Conservation (phyloP, 2,888 invertebrate genomes). For the Resseliella maxima region DNA sequence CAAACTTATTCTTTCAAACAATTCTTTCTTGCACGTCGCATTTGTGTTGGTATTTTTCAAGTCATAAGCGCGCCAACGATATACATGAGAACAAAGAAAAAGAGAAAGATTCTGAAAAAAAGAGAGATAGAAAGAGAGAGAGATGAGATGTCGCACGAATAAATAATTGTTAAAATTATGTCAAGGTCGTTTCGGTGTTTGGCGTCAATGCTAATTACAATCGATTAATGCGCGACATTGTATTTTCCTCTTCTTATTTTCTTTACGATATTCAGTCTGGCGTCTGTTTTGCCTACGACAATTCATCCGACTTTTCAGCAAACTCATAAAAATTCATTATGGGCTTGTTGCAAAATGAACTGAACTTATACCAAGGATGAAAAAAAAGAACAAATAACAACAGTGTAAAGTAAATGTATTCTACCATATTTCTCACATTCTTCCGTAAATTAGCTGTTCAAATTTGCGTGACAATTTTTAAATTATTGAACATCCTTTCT, state of each 20-base stretch:
- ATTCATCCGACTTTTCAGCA: background rate
- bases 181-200: slow-evolving; percentile 59
- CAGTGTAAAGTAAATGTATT: background rate
- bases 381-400: background rate
- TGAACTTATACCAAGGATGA: background rate
- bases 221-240: slow-evolving; percentile 58
- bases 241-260: background rate
- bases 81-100: background rate
- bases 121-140: background rate
- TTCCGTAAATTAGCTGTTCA: background rate
- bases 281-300: background rate
- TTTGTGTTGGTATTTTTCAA: background rate
- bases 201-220: slow-evolving; percentile 60
- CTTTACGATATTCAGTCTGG: slow-evolving; percentile 17
- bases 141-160: too few species aligned
- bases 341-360: background rate
- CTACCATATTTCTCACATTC: background rate
- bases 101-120: background rate
- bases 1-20: slow-evolving; percentile 41
- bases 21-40: slow-evolving; percentile 26
- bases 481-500: background rate
- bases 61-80: background rate
- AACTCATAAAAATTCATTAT: slow-evolving; percentile 8
- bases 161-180: slow-evolving; percentile 55
- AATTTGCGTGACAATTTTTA: background rate